phyloP scores from a whole-genome alignment of 2,113 vertebrate species.

The Pyrgilauda ruficollis region DNA sequence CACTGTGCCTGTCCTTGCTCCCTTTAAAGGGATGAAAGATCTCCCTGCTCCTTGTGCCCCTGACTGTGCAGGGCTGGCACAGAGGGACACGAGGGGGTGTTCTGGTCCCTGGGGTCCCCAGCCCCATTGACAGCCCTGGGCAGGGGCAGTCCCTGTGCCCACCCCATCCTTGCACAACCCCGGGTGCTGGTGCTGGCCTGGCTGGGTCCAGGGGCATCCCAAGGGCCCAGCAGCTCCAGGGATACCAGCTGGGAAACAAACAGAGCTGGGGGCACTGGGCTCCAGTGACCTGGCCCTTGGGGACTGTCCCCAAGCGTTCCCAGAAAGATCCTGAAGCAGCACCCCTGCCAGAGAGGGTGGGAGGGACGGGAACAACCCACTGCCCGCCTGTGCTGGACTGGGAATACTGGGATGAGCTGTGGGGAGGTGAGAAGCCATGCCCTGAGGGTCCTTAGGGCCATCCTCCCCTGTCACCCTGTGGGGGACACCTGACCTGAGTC shows the following conservation, averaged over 20 bases:
- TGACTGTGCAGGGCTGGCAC: not conserved
- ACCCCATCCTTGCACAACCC: not conserved
- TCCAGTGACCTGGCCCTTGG: fast-evolving
- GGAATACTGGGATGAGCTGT: not conserved
- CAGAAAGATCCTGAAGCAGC: too few relatives aligned
- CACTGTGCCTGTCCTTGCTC: not conserved
- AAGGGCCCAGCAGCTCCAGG: fast-evolving
- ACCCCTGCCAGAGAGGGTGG: not conserved
- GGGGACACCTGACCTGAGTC: not conserved
- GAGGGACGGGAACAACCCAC: fast-evolving
- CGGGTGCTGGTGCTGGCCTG: fast-evolving
- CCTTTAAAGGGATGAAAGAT: not conserved
- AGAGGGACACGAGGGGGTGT: not conserved
- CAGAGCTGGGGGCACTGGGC: not conserved
- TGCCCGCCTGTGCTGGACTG: not conserved
- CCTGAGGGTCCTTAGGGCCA: not conserved
- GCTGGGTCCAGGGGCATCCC: fast-evolving
- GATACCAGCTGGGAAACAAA: not conserved
- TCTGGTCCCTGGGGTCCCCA: not conserved
- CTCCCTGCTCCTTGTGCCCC: not conserved
- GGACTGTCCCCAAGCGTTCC: fast-evolving
- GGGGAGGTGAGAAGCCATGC: fast-evolving
- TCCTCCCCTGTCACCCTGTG: fast-evolving
- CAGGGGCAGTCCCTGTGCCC: not conserved
- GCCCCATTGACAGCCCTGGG: not conserved